Evolutionary conservation across 2,888 invertebrate genomes (phyloP).

Genomic region (Napeogenes inachia): DNA sequence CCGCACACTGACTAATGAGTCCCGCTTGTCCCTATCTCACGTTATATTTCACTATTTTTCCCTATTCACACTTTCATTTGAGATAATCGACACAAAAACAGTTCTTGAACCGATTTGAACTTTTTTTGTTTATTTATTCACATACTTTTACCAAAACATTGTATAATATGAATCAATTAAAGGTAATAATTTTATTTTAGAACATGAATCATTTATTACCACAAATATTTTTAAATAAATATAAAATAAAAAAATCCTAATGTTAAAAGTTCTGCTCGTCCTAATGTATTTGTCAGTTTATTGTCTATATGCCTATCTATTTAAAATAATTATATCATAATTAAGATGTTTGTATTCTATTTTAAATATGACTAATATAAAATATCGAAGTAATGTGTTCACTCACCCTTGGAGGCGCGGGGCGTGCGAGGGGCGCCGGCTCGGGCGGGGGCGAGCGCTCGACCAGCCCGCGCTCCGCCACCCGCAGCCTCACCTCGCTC

Average conservation of each 20-base stretch:
- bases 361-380: neutral
- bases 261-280: too few species aligned
- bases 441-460: conserved; percentile 79
- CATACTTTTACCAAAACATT: too few species aligned
- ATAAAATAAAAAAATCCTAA: too few species aligned
- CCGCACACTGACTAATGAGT: conserved; percentile 31
- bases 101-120: neutral
- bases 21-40: conserved; percentile 28
- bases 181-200: neutral
- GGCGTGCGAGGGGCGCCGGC: conserved; percentile 43
- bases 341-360: neutral
- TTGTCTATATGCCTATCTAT: too few species aligned
- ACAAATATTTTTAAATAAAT: too few species aligned
- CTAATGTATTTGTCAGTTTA: too few species aligned
- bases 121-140: too few species aligned
- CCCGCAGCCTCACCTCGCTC: conserved; percentile 92
- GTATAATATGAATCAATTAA: too few species aligned
- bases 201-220: too few species aligned
- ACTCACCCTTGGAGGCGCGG: conserved; percentile 66
- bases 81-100: neutral
- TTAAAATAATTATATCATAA: too few species aligned
- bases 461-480: conserved; percentile 90
- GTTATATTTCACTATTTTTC: conserved; percentile 18
- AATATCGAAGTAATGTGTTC: conserved; percentile 4
- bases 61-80: conserved; percentile 10